A percentile compares a stretch with the other conserved stretches of the same genome.
Evolutionary conservation across 2,888 invertebrate genomes (phyloP).

Genomic region (Nomada ruficornis): DNA sequence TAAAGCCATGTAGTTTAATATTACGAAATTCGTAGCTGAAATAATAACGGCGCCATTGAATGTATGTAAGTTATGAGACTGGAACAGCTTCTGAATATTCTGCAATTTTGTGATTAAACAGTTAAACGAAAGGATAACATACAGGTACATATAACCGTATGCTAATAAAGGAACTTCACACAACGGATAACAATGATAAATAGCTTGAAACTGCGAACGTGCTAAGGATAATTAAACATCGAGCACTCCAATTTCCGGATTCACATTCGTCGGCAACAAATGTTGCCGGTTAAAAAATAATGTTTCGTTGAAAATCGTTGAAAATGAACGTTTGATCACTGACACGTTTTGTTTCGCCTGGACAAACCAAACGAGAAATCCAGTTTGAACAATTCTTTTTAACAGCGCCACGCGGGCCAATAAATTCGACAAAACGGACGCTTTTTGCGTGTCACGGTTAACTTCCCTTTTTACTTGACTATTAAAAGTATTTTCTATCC

Average conservation of each 20-base stretch:
- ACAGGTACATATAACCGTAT: background rate
- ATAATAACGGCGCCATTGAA: too few species aligned
- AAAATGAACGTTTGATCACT: background rate
- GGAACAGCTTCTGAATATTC: too few species aligned
- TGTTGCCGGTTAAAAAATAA: conserved; percentile 13
- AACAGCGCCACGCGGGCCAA: too few species aligned
- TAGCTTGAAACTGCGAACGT: background rate
- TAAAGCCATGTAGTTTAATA: too few species aligned
- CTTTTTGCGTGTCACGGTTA: too few species aligned
- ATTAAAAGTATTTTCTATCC: too few species aligned
- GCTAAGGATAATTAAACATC: background rate
- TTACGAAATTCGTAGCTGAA: too few species aligned
- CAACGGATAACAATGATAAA: background rate
- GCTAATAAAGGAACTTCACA: background rate
- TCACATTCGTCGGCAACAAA: background rate
- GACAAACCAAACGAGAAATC: too few species aligned
- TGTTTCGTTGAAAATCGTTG: background rate
- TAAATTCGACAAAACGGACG: too few species aligned
- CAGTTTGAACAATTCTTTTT: too few species aligned
- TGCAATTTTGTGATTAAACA: background rate
- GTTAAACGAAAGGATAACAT: background rate
- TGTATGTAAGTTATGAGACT: too few species aligned
- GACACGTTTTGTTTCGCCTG: background rate
- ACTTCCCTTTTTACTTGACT: too few species aligned
- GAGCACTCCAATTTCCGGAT: background rate